phyloP scores from a whole-genome alignment of 2,797 vertebrate species.

The Falco berigora region DNA sequence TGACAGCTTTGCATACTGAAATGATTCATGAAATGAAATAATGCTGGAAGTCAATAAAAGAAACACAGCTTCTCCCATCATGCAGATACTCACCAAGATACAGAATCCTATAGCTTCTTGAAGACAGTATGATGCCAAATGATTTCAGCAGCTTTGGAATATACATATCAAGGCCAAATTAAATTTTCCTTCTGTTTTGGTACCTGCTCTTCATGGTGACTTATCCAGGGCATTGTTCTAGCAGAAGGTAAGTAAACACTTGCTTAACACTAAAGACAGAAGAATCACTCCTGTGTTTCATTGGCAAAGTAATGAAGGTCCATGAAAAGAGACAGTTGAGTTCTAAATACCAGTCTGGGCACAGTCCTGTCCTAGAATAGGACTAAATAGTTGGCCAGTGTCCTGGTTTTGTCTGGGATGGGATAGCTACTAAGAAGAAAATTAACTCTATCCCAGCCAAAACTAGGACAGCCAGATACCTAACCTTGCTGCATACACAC shows the following conservation, averaged over 20 bases:
- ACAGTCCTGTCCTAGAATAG: not conserved
- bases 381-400: not conserved
- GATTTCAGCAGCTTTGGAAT: not conserved
- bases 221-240: not conserved
- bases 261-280: not conserved
- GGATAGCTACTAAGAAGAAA: too few relatives aligned
- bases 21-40: conserved; percentile 22
- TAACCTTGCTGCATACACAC: not conserved
- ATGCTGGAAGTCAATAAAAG: conserved; percentile 23
- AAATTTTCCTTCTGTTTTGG: not conserved
- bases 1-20: conserved; percentile 20
- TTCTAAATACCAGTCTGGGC: not conserved
- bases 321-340: not conserved
- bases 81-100: not conserved
- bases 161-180: not conserved
- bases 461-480: not conserved
- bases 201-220: not conserved
- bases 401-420: too few relatives aligned
- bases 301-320: not conserved
- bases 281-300: not conserved
- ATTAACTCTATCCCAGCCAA: too few relatives aligned
- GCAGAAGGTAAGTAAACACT: not conserved
- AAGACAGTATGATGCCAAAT: not conserved
- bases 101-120: not conserved
- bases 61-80: not conserved